A percentile compares a stretch with the other conserved stretches of the same genome.
These are phyloP conservation scores for Lithobates pipiens DNA, from an alignment of 2,797 vertebrate genomes.

Conservation along the genomic window DNA sequence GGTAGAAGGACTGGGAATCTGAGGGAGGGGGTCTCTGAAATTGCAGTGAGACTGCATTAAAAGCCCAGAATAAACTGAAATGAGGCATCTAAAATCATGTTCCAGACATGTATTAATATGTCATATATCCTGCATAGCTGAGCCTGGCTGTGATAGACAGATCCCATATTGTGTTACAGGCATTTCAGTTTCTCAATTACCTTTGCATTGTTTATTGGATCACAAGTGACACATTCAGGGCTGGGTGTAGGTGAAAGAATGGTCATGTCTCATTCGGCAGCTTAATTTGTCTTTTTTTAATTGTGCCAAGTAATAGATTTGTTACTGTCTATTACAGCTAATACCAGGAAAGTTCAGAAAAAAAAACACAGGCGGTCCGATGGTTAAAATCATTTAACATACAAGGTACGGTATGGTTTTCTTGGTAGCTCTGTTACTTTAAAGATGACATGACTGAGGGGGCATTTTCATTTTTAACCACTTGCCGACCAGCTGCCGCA, in stretches of 20 bases:
- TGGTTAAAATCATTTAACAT: not conserved
- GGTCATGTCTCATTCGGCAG: not conserved
- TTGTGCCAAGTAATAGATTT: not conserved
- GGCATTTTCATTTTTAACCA: no score
- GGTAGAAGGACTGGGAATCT: not conserved
- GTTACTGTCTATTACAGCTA: not conserved
- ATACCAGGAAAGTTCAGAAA: not conserved
- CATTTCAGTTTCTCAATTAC: conserved; percentile 8
- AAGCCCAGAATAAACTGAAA: not conserved
- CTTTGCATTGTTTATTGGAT: not conserved
- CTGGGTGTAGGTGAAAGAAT: not conserved
- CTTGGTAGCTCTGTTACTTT: not conserved
- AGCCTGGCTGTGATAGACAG: conserved; percentile 4
- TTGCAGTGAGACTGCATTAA: not conserved
- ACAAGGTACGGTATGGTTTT: not conserved
- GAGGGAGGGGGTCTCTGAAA: not conserved
- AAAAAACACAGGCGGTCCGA: no score
- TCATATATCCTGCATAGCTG: not conserved
- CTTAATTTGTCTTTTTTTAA: not conserved
- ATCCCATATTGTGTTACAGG: conserved; percentile 5
- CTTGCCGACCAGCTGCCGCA: no score
- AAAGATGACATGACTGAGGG: no score
- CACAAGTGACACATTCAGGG: conserved; percentile 1
- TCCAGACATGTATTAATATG: conserved; percentile 5
- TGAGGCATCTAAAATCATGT: conserved; percentile 12